Evolutionary conservation across 2,113 vertebrate genomes (phyloP), one percentile per base, ranked within the genome.

Genomic region (Eublepharis macularius): DNA sequence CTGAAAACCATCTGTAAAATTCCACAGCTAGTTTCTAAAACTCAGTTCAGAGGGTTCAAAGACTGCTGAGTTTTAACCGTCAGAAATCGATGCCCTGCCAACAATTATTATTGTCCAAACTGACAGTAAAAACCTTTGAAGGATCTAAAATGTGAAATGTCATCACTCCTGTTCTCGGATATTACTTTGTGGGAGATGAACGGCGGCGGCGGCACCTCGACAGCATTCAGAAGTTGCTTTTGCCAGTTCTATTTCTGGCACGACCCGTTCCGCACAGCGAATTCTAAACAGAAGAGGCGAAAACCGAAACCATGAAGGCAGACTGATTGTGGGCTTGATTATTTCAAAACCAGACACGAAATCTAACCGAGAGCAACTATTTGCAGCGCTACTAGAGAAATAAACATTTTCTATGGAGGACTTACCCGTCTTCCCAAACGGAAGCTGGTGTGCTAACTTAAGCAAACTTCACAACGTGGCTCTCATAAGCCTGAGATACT

Each of bases 361-460:
- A 1, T 34, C 0, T 11, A 29, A 3, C 8, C 1, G 78, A 43
- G 57, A 51, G 32, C 49, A 19, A 83, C 7, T 12, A 86, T 45
- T 68, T 0, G 3, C 49, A 19, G 65, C 80, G 51, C 29, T 4
- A 39, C 47, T 13, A 79, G 43, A 92, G 43, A 3, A 84, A 45
- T 0, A 1, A 49, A 65, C 7, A 1, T 7, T n/a, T 86, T 1
- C 4, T 24, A 63, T 21, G 70, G 60, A 80, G 82, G 74, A 87
- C 95, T 95, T 92, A 96, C 95, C 94, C 86, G 87, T 75, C 82
- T 88, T 78, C 63, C 54, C 90, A 85, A 93, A 86, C 78, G 74
- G 65, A 70, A 91, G 83, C 66, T 90, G 92, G 82, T 84, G 91
- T 91, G 57, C 63, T n/a, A 83, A 81, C 17, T 79, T 91, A 1